Evolutionary conservation across 2,888 invertebrate species (phyloP).

Genomic region (Pollenia griseotomentosa): DNA sequence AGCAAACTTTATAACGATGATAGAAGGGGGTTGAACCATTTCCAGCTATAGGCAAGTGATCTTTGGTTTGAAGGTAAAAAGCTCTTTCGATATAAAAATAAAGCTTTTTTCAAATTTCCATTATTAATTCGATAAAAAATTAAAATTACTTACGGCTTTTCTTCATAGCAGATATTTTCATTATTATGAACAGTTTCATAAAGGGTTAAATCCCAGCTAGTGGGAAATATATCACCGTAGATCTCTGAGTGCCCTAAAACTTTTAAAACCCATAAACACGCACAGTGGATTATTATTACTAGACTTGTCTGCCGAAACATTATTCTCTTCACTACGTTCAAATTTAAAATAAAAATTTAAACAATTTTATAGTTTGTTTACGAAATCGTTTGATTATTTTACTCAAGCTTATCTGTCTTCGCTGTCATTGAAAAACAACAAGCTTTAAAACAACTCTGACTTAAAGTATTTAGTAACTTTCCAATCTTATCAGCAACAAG

Average conservation of each 20-base stretch:
- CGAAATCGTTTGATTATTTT: constrained; percentile 21
- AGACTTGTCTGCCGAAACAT: constrained; percentile 5
- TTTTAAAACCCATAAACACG: neutral
- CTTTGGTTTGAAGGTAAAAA: constrained; percentile 80
- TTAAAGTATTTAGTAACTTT: neutral
- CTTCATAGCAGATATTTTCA: constrained; percentile 76
- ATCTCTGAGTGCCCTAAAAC: constrained; percentile 13
- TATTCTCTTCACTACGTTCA: constrained; percentile 1
- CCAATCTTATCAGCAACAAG: constrained; percentile 47
- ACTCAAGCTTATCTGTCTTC: constrained; percentile 44
- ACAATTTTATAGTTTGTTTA: constrained; percentile 9
- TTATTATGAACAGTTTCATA: constrained; percentile 25
- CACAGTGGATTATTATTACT: neutral
- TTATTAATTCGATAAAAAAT: neutral
- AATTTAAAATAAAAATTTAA: constrained; percentile 6
- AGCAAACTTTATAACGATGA: constrained; percentile 89
- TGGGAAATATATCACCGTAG: constrained; percentile 65
- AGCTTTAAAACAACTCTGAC: constrained; percentile 58
- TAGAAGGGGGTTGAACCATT: constrained; percentile 80
- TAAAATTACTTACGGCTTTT: constrained; percentile 80
- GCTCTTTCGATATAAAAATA: constrained; percentile 70
- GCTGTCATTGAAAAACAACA: constrained; percentile 15
- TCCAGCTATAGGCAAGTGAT: constrained; percentile 81
- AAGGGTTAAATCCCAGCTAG: constrained; percentile 53
- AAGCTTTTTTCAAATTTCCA: neutral